Evolutionary conservation across 2,113 vertebrate genomes (phyloP), one percentile per base, ranked within the genome.

Genomic region (Uria lomvia): DNA sequence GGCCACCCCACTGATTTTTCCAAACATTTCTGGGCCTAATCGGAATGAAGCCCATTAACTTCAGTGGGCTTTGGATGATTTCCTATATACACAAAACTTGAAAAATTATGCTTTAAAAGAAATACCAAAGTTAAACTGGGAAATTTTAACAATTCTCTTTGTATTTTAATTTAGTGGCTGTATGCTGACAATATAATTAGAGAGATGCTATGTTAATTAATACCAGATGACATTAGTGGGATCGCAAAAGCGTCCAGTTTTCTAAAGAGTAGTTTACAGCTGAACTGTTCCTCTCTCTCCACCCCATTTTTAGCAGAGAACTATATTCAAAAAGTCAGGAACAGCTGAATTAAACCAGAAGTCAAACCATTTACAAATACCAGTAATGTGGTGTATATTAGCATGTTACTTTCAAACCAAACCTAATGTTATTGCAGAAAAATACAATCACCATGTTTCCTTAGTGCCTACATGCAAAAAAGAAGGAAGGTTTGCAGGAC

Each of bases 151-250:
- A 52, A 80, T 92, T 92, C 45, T 77, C 36, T 92, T 95, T 96
- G 79, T 86, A 77, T 94, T 94, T 96, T 90, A 96, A 95, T 90
- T 93, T 84, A 81, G 88, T 85, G 67, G 50, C 50, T 94, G 40
- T 88, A 73, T 73, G 90, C 78, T 96, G 90, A 90, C 90, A 94
- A 74, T 95, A 73, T 96, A 93, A 96, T 97, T 96, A 96, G 78
- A 50, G 92, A 94, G 78, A 80, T 74, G 75, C 82, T 90, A 92
- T 93, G 88, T 84, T 96, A 96, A 90, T 93, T 94, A 92, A 92
- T 90, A 67, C 95, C 96, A 96, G 94, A 90, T 96, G 93, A 90
- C 63, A 83, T 76, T 79, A 82, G 71, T 59, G 67, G 82, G 55
- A 95, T 74, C 43, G 85, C 63, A 93, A 94, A 93, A 88, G 60